Base-by-base conservation (phyloP, 1,140 invertebrate species). In the Nasonia vitripennis region DNA sequence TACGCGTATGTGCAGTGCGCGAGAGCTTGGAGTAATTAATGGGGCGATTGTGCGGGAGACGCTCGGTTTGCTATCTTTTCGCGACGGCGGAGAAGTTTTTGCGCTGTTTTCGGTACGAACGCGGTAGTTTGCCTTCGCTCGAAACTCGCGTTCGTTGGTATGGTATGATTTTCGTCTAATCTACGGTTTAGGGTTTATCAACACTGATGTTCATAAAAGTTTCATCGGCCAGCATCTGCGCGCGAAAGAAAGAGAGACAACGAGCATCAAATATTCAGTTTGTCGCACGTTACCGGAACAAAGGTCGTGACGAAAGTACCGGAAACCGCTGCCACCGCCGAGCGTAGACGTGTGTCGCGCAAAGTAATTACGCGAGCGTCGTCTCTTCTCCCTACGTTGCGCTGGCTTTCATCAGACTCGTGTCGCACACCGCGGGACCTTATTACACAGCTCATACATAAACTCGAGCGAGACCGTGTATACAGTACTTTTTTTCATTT, bases 291-390 rank as follows among this genome's bases (percentile, higher is more conserved):
- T 75, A 62, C 81, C 55, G 31, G 81, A 31, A 82, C 81, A 82
- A 75, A 82, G 81, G 81, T 82, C 51, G 80, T 23, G 71, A 62
- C 55, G 55, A 62, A 62, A 62, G 55, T 62, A 62, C 55, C 55
- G 55, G 55, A 82, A 48, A 82, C 48, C 51, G n/a, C 27, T n/a
- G 31, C 23, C 14, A 14, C 68, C 68, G 10, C 17, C 31, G 23
- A 17, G 23, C 62, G 51, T 73, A n/a, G 23, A 78, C 78, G 82
- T 84, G 41, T 74, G 82, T 77, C 74, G 73, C 5, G 74, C 34
- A 67, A 78, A 84, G 74, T 84, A 84, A 84, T 84, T 84, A 84
- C 73, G 34, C n/a, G 14, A 14, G 55, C n/a, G 51, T 20, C 55
- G 17, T 62, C 55, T 62, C 55, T 62, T n/a, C 55, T 62, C 55